These are phyloP conservation scores for Cabera pusaria DNA, from an alignment of 2,888 invertebrate genomes.

Conservation along the genomic window DNA sequence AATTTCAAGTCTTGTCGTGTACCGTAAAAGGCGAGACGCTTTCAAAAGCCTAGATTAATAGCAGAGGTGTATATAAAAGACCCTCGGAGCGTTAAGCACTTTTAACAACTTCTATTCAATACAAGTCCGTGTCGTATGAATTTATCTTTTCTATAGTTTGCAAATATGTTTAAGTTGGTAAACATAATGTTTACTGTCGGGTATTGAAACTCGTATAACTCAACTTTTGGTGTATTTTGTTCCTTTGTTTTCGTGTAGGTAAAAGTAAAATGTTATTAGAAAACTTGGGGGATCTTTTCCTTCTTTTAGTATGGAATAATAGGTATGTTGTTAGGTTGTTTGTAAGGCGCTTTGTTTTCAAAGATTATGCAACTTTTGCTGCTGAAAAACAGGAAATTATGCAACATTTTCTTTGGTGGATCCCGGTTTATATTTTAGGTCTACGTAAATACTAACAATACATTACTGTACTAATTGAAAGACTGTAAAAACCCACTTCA, in stretches of 20 bases:
- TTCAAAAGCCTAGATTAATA: slow-evolving; percentile 46
- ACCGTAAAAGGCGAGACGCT: slow-evolving; percentile 35
- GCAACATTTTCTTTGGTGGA: too few species aligned
- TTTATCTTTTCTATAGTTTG: slow-evolving; percentile 38
- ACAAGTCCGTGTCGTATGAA: slow-evolving; percentile 38
- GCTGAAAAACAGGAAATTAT: too few species aligned
- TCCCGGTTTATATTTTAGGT: too few species aligned
- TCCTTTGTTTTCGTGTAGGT: slow-evolving; percentile 4
- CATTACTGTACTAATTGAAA: too few species aligned
- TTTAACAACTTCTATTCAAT: slow-evolving; percentile 37
- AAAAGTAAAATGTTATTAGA: slow-evolving; percentile 13
- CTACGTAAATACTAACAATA: too few species aligned
- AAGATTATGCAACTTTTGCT: too few species aligned
- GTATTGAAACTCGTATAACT: slow-evolving; percentile 7
- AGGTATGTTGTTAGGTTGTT: too few species aligned
- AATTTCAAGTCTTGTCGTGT: slow-evolving; percentile 37
- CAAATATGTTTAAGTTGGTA: slow-evolving; percentile 32
- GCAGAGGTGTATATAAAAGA: slow-evolving; percentile 44
- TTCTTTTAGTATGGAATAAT: too few species aligned
- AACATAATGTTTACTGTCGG: slow-evolving; percentile 6
- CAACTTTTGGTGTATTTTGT: slow-evolving; percentile 6
- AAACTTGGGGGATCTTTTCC: slow-evolving; percentile 1
- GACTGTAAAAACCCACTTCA: too few species aligned
- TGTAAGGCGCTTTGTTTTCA: too few species aligned
- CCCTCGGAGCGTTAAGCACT: too few species aligned